These are phyloP conservation scores for Heptranchias perlo DNA, from an alignment of 2,113 vertebrate species.

Conservation along the genomic window DNA sequence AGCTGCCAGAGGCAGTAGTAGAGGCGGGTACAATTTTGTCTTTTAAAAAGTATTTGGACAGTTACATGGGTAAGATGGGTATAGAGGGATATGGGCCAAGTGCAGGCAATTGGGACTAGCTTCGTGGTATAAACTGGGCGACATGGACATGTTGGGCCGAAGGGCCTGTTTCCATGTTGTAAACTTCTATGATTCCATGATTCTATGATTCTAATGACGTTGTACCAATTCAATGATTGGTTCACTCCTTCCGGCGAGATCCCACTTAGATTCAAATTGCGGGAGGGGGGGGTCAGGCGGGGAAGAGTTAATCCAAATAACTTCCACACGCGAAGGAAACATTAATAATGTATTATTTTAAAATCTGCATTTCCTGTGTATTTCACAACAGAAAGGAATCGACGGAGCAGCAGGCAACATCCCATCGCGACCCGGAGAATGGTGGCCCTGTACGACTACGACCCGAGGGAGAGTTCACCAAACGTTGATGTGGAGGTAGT, in stretches of 20 bases:
- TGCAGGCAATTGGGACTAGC: too few species aligned
- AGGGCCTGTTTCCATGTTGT: too few species aligned
- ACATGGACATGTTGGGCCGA: too few species aligned
- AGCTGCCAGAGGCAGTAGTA: too few species aligned
- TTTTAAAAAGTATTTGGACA: too few species aligned
- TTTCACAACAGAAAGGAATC: constrained; percentile 68
- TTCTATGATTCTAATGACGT: too few species aligned
- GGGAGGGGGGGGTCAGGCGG: neutral
- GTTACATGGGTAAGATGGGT: too few species aligned
- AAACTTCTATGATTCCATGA: too few species aligned
- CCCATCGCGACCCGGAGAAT: constrained; percentile 68
- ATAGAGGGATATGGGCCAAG: too few species aligned
- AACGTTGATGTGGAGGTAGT: constrained; percentile 93
- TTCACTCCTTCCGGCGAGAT: neutral
- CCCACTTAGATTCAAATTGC: neutral
- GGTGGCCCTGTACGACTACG: constrained; percentile 93
- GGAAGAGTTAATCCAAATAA: neutral
- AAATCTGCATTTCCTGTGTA: neutral
- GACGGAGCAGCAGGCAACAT: constrained; percentile 65
- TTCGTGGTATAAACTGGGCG: too few species aligned
- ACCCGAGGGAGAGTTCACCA: constrained; percentile 90
- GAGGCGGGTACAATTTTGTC: too few species aligned
- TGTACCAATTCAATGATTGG: neutral
- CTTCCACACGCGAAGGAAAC: neutral
- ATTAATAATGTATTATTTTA: neutral